Percentiles rank a stretch among this genome's conserved stretches.
Conservation (phyloP, 2,797 vertebrate species). For the Tamandua tetradactyla region DNA sequence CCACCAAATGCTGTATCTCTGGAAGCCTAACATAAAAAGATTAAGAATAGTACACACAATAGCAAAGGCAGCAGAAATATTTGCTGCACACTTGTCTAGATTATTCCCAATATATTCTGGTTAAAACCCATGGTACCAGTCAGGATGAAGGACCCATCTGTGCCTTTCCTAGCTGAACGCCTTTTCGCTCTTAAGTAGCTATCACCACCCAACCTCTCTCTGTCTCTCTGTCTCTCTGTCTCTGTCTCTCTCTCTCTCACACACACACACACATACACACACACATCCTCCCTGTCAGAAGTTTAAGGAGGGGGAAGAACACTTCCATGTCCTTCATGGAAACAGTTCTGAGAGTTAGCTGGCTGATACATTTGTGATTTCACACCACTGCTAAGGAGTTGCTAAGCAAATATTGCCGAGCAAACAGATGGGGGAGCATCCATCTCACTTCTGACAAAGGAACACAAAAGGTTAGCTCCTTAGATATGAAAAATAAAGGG, state of each 20-base stretch:
- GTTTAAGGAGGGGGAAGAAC: not conserved
- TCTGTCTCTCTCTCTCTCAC: too few relatives aligned
- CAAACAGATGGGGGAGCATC: constrained; percentile 19
- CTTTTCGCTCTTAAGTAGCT: not conserved
- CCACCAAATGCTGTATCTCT: not conserved
- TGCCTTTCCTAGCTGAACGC: not conserved
- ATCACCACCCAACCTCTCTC: not conserved
- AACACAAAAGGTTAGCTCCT: not conserved
- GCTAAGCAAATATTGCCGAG: constrained; percentile 29
- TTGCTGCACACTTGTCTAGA: not conserved
- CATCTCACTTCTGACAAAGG: not conserved
- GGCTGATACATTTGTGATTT: not conserved
- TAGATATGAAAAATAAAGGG: not conserved
- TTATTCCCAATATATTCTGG: not conserved
- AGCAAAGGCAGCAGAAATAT: not conserved
- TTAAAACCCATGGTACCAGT: not conserved
- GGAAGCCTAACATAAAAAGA: not conserved
- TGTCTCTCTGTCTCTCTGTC: too few relatives aligned
- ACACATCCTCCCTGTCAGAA: not conserved
- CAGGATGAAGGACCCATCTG: not conserved
- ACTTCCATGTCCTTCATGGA: not conserved
- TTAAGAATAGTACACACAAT: not conserved
- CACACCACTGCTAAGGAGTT: not conserved
- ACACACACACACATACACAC: too few relatives aligned
- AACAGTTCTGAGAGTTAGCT: not conserved